These are phyloP conservation scores for Odocoileus virginianus DNA, from an alignment of 2,113 vertebrate species.

Conservation along the genomic window DNA sequence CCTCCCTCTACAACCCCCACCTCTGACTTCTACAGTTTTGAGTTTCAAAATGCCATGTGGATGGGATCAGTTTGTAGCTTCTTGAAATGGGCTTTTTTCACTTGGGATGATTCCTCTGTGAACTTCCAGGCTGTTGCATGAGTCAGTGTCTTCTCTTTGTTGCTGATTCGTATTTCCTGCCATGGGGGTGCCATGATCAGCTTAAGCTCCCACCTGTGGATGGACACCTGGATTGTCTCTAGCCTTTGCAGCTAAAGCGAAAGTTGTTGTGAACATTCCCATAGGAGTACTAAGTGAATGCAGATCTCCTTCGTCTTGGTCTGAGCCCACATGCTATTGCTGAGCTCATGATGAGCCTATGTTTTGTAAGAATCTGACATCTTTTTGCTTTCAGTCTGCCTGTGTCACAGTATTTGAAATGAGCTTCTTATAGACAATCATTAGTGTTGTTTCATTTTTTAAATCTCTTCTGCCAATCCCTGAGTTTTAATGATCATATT, in stretches of 20 bases:
- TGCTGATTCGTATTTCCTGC: rapidly evolving
- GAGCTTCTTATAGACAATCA: rapidly evolving
- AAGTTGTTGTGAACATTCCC: rapidly evolving
- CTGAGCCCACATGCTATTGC: background rate
- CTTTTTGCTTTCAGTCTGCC: background rate
- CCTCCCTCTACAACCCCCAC: rapidly evolving
- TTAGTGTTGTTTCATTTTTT: rapidly evolving
- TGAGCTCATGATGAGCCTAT: rapidly evolving
- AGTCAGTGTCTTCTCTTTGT: rapidly evolving
- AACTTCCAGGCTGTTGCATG: rapidly evolving
- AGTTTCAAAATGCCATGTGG: rapidly evolving
- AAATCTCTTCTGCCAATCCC: background rate
- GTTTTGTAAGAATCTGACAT: background rate
- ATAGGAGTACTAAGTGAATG: rapidly evolving
- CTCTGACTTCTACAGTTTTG: rapidly evolving
- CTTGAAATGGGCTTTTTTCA: background rate
- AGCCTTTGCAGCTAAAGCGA: background rate
- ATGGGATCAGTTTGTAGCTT: rapidly evolving
- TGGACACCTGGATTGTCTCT: too few relatives aligned
- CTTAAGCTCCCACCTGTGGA: background rate
- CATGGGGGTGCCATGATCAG: rapidly evolving
- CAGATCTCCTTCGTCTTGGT: background rate
- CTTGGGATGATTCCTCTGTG: too few relatives aligned
- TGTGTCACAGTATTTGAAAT: rapidly evolving
- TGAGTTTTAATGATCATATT: background rate